phyloP scores from a whole-genome alignment of 2,888 invertebrate genomes.

The Limnephilus rhombicus region DNA sequence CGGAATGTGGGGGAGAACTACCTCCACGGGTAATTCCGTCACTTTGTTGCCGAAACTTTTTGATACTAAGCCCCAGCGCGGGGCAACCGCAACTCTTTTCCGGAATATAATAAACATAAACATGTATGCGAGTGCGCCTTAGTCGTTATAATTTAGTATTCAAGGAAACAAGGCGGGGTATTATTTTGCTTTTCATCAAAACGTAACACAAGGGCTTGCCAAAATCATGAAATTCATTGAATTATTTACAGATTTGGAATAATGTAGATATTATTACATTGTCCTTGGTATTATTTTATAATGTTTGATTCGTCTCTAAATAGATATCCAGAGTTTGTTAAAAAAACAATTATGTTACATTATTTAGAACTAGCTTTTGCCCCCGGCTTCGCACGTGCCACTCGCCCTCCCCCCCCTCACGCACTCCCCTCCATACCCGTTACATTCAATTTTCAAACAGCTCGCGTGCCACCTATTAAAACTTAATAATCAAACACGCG shows the following conservation, averaged over 20 bases:
- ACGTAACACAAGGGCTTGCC: slow-evolving; percentile 15
- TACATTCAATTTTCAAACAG: no score
- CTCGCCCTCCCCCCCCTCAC: no score
- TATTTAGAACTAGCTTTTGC: no score
- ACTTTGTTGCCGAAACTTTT: slow-evolving; percentile 64
- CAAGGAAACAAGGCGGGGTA: neutral
- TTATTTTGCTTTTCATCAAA: neutral
- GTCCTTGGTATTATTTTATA: no score
- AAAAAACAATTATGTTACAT: no score
- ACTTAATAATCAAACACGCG: no score
- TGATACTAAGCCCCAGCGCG: slow-evolving; percentile 51
- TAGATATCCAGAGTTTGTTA: no score
- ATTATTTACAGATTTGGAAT: slow-evolving; percentile 19
- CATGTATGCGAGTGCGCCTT: neutral
- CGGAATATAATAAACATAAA: slow-evolving; percentile 47
- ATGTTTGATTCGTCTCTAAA: no score
- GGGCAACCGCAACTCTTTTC: slow-evolving; percentile 38
- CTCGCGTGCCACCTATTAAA: no score
- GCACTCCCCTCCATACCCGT: no score
- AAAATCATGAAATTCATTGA: slow-evolving; percentile 2
- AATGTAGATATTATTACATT: neutral
- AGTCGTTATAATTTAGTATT: slow-evolving; percentile 16
- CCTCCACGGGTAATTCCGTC: slow-evolving; percentile 59
- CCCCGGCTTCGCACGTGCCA: no score
- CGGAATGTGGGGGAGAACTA: slow-evolving; percentile 58